A percentile compares a stretch with the other conserved stretches of the same genome.
Conservation (phyloP, 2,797 vertebrate genomes). For the Amniataba percoides region DNA sequence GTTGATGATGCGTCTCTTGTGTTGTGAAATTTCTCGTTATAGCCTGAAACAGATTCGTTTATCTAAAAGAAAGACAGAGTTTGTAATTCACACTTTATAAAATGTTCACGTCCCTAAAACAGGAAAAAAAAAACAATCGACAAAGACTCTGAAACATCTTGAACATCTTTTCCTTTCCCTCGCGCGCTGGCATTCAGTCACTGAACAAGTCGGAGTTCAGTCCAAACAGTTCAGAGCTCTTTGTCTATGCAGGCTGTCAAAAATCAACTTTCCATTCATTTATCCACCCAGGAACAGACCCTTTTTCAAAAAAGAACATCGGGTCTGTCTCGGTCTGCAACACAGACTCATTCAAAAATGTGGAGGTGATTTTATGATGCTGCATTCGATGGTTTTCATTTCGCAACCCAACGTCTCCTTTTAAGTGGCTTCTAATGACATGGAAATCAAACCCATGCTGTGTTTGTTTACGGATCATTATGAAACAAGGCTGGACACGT, state of each 20-base stretch:
- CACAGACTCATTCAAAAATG: neutral
- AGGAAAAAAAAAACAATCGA: neutral
- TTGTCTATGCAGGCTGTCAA: conserved; percentile 6
- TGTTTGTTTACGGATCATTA: conserved; percentile 2
- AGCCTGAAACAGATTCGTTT: neutral
- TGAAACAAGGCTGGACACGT: conserved; percentile 13
- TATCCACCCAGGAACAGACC: conserved; percentile 2
- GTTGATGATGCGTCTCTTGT: neutral
- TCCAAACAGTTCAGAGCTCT: conserved; percentile 6
- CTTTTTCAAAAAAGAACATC: conserved; percentile 2
- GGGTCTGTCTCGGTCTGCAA: neutral
- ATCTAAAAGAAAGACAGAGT: neutral
- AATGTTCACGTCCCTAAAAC: neutral
- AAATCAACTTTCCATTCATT: conserved; percentile 28
- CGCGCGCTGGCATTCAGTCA: neutral
- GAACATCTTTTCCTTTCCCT: neutral
- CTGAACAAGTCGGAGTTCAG: neutral
- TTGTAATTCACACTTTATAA: neutral
- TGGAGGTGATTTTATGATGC: neutral
- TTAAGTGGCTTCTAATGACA: neutral
- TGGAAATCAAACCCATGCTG: neutral
- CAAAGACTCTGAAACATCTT: neutral
- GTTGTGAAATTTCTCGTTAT: neutral
- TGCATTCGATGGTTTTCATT: conserved; percentile 15
- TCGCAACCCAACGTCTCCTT: neutral